Base-by-base conservation (phyloP, 1,140 invertebrate species). In the Bicyclus anynana region DNA sequence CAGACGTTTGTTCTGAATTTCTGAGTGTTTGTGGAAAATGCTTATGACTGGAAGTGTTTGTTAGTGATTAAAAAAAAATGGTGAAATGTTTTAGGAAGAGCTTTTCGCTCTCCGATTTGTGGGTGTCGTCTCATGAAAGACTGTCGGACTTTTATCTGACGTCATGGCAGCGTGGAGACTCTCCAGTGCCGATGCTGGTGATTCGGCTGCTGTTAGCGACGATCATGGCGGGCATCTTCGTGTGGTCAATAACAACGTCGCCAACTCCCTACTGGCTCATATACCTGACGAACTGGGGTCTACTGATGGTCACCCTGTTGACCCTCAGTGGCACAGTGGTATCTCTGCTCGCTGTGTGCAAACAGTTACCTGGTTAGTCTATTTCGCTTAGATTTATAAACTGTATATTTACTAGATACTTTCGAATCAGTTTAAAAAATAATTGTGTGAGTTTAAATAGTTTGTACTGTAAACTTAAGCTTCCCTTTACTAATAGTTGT, bases 251-350 rank as follows among this genome's bases (percentile, higher is more conserved):
- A 26, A 77, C 69, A 59, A 6, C 58, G 59, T 53, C 62, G 7
- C 29, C 54, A 51, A 59, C 59, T 21, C 70, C 57, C 14, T 90
- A 90, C 61, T 94, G 93, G 93, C 78, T 91, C 3, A 92, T 94
- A 27, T 94, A 92, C 72, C 87, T 94, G n/a, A 94, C 93, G 9
- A 92, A 94, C 67, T 94, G 93, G 93, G 93, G 93, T 9, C 81
- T 93, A 17, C 56, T 90, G 0, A 58, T 92, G 0, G 89, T 92
- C 7, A 71, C 87, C 0, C 20, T 74, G 0, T 71, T 74, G 67
- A 70, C 67, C 7, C 48, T 83, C 4, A 74, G 71, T 23, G 90
- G 84, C 0, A 67, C 88, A 1, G 64, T 71, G 2, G 84, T 86
- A 2, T 83, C 84, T 0, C 44, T 61, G 21, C 35, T 68, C 27